Evolutionary conservation across 2,797 vertebrate genomes (phyloP).

Genomic region (Enoplosus armatus): DNA sequence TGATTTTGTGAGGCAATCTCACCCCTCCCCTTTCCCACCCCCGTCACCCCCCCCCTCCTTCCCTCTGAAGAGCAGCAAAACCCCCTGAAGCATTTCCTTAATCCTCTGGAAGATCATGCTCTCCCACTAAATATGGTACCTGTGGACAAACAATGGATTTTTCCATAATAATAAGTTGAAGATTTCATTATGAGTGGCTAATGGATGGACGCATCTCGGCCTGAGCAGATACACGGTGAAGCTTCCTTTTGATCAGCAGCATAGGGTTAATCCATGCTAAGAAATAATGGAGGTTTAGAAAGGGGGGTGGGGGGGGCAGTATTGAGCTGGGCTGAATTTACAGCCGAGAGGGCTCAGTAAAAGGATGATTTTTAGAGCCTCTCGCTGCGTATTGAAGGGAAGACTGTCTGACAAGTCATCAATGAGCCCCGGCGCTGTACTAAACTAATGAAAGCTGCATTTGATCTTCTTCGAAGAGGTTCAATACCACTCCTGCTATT

Average conservation of each 20-base stretch:
- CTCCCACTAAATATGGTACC: constrained; percentile 83
- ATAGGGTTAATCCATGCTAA: constrained; percentile 85
- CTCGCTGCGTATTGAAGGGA: constrained; percentile 86
- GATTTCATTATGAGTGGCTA: constrained; percentile 83
- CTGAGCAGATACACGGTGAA: constrained; percentile 71
- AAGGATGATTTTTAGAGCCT: constrained; percentile 88
- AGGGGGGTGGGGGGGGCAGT: constrained; percentile 54
- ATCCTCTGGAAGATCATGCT: constrained; percentile 83
- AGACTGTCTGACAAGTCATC: constrained; percentile 89
- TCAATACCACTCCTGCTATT: constrained; percentile 88
- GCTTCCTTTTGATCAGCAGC: constrained; percentile 83
- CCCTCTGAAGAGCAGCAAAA: constrained; percentile 77
- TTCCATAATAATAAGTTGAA: constrained; percentile 85
- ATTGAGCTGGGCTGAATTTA: constrained; percentile 86
- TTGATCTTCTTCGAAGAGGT: constrained; percentile 86
- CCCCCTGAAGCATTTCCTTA: constrained; percentile 81
- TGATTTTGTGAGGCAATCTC: constrained; percentile 80
- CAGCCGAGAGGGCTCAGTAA: constrained; percentile 85
- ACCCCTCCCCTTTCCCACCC: constrained; percentile 69
- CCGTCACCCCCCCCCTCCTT: constrained; percentile 48
- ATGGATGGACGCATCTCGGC: constrained; percentile 72
- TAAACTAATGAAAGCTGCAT: constrained; percentile 90
- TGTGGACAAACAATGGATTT: constrained; percentile 86
- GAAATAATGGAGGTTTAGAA: constrained; percentile 80
- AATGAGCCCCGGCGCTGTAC: constrained; percentile 86